Conservation (phyloP, 2,888 invertebrate species). For the Drosophila quinaria region DNA sequence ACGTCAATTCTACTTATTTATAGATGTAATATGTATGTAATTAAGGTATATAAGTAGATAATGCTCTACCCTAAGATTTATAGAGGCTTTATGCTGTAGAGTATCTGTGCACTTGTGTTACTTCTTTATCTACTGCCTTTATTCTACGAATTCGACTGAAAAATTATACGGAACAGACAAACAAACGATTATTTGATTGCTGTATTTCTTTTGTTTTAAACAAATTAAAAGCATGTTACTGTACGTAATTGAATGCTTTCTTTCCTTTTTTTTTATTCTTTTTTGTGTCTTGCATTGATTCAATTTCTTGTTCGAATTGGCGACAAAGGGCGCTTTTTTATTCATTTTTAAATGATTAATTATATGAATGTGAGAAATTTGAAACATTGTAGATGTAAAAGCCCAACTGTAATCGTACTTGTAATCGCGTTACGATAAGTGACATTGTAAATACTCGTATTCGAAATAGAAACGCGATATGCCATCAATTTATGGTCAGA, state of each 20-base stretch:
- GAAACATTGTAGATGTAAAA: conserved; percentile 20
- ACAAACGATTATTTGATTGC: conserved; percentile 25
- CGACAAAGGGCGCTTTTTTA: conserved; percentile 9
- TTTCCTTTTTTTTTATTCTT: background rate
- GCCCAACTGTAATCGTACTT: conserved; percentile 29
- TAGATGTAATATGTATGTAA: background rate
- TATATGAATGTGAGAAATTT: conserved; percentile 15
- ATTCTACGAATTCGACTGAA: conserved; percentile 15
- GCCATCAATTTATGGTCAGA: conserved; percentile 37
- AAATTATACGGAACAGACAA: conserved; percentile 3
- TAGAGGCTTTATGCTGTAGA: background rate
- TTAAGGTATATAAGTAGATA: background rate
- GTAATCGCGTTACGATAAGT: conserved; percentile 37
- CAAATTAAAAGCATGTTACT: conserved; percentile 32
- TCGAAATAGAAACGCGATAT: conserved; percentile 35
- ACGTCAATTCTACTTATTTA: conserved; percentile 14
- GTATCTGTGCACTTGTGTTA: conserved; percentile 12
- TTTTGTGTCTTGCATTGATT: background rate
- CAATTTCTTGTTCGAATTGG: background rate
- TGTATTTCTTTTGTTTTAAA: conserved; percentile 31
- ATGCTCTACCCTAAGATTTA: conserved; percentile 24
- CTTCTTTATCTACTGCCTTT: conserved; percentile 21
- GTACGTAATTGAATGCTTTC: conserved; percentile 45
- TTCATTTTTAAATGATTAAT: background rate
- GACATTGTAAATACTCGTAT: conserved; percentile 44